Evolutionary conservation across 2,888 invertebrate species (phyloP).

Genomic region (Leucozona laternaria): DNA sequence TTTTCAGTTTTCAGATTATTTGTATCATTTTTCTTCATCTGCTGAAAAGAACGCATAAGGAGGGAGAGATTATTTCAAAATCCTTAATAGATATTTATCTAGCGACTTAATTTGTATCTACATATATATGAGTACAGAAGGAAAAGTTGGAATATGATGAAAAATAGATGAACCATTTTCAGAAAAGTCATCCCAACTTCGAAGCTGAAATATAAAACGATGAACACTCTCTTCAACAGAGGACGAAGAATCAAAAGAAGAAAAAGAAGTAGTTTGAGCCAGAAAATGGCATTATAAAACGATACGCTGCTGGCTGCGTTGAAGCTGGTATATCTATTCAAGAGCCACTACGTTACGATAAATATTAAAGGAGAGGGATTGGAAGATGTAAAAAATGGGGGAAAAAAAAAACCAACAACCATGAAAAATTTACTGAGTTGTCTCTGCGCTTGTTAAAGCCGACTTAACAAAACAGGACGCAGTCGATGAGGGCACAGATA

Average conservation of each 20-base stretch:
- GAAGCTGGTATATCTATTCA: slow-evolving; percentile 5
- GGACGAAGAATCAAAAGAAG: background rate
- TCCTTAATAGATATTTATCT: background rate
- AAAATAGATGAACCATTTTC: slow-evolving; percentile 18
- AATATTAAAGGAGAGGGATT: background rate
- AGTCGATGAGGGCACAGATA: slow-evolving; percentile 18
- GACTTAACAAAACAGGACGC: slow-evolving; percentile 65
- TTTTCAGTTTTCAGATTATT: slow-evolving; percentile 10
- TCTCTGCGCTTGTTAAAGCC: slow-evolving; percentile 58
- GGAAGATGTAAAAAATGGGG: background rate
- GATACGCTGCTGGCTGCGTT: background rate
- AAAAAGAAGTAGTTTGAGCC: background rate
- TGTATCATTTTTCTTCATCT: background rate
- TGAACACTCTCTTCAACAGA: background rate
- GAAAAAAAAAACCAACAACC: background rate
- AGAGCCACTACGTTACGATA: background rate
- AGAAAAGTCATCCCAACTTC: background rate
- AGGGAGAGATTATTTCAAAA: slow-evolving; percentile 3
- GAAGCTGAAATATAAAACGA: background rate
- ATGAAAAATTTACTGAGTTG: slow-evolving; percentile 36
- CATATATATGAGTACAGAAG: background rate
- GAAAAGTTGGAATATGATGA: background rate
- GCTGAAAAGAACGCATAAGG: background rate
- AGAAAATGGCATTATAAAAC: slow-evolving; percentile 23
- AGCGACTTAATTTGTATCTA: background rate